Conservation (phyloP, 2,113 vertebrate genomes). For the Cettia cetti region DNA sequence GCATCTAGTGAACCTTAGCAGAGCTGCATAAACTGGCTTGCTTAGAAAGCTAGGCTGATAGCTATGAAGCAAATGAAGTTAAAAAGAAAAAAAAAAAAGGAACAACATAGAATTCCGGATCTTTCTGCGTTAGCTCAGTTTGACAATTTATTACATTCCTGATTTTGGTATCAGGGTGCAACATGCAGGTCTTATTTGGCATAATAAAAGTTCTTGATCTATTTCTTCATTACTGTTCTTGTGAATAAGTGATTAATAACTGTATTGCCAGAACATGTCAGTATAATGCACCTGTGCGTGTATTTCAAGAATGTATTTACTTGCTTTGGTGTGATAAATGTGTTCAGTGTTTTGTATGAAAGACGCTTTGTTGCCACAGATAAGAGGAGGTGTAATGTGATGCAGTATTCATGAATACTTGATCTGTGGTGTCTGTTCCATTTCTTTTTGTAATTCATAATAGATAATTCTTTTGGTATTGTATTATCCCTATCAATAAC, state of each 20-base stretch:
- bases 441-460: neutral
- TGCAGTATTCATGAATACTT: neutral
- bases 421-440: neutral
- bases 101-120: neutral
- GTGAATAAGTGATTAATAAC: slow-evolving; percentile 22
- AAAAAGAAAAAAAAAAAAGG: neutral
- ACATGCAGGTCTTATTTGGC: neutral
- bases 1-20: neutral
- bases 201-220: slow-evolving; percentile 42
- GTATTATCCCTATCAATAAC: neutral
- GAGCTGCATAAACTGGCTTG: neutral
- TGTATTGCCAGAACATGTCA: neutral
- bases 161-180: slow-evolving; percentile 30
- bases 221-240: neutral
- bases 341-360: neutral
- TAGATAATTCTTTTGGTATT: neutral
- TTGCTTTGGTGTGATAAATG: neutral
- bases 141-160: neutral
- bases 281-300: neutral
- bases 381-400: slow-evolving; percentile 17
- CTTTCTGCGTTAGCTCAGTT: neutral
- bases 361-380: neutral
- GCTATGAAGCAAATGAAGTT: neutral
- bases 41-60: neutral
- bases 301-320: neutral